phyloP scores from a whole-genome alignment of 1,140 invertebrate genomes.

The Ceratina australensis region DNA sequence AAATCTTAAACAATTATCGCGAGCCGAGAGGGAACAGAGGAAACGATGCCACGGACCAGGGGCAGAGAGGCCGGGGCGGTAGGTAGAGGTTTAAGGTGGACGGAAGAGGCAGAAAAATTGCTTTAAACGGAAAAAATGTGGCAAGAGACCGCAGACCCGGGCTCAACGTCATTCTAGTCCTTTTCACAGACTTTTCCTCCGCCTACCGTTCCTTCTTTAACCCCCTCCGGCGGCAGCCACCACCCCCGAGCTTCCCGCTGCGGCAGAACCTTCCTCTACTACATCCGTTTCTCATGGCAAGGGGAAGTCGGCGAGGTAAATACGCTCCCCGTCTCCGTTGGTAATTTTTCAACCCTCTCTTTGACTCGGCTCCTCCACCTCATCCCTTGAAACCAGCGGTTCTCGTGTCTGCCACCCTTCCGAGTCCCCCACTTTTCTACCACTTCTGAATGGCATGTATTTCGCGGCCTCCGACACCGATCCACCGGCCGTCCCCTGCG shows the following conservation, averaged over 20 bases:
- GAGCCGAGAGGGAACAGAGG: slow-evolving; percentile 17
- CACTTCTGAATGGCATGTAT: slow-evolving; percentile 27
- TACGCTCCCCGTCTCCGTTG: slow-evolving; percentile 52
- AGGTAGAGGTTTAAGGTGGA: slow-evolving; percentile 10
- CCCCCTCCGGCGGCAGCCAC: background rate
- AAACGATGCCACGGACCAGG: too few species aligned
- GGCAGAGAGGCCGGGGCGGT: too few species aligned
- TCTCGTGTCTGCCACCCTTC: slow-evolving; percentile 34
- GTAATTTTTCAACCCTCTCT: slow-evolving; percentile 64
- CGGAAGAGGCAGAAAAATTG: slow-evolving; percentile 61
- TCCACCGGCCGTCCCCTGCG: slow-evolving; percentile 24
- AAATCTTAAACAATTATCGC: slow-evolving; percentile 67
- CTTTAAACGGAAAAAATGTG: slow-evolving; percentile 67
- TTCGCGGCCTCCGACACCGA: slow-evolving; percentile 35
- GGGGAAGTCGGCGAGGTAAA: slow-evolving; percentile 39
- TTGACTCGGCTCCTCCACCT: slow-evolving; percentile 42
- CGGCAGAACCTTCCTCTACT: background rate
- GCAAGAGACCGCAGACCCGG: slow-evolving; percentile 50
- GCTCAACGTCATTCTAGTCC: slow-evolving; percentile 36
- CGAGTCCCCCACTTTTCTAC: background rate
- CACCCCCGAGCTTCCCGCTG: background rate
- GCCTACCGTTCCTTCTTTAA: background rate
- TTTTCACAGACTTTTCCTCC: slow-evolving; percentile 19
- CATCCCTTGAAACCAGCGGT: slow-evolving; percentile 37
- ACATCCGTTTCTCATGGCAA: slow-evolving; percentile 31